Evolutionary conservation across 2,113 vertebrate genomes (phyloP), one percentile per base, ranked within the genome.

Genomic region (Podarcis raffonei): DNA sequence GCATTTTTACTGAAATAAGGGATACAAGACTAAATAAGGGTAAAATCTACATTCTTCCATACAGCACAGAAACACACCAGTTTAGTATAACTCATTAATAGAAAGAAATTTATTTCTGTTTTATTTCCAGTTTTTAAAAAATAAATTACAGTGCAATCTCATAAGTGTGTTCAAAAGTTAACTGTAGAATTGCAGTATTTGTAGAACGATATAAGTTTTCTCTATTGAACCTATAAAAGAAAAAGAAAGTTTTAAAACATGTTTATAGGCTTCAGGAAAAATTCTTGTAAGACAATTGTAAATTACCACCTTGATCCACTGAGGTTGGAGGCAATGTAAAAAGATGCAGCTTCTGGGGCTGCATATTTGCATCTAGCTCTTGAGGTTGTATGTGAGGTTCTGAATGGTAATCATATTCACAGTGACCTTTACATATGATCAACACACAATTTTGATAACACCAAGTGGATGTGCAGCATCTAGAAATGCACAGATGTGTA

Each of bases 61-160:
- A 18, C 5, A 11, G 53, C 85, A 91, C 62, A 86, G 78, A 88
- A 91, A 87, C 57, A 42, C n/a, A 53, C 5, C 77, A 39, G 59
- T 68, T 76, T 25, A 39, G 66, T 68, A 72, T 25, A 81, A 1
- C 15, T 9, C 6, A 85, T 7, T 68, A 83, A 87, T 89, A 62
- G 85, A 65, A 0, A 0, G 48, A 90, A 65, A 16, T 35, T 81
- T 85, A 72, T 86, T 86, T 27, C 72, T 76, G 76, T 79, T 90
- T 88, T 93, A 87, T 89, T 96, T 87, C 65, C 22, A 8, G 39
- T 90, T 92, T 90, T 92, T 85, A 65, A 89, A 69, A 25, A 3
- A 48, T 53, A 12, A 66, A 79, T 27, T 69, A 79, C n/a, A 62
- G 59, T 20, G 37, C 9, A 48, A 71, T 62, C 59, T 62, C 18